Evolutionary conservation across 2,113 vertebrate species (phyloP).

Genomic region (Phyllostomus discolor): DNA sequence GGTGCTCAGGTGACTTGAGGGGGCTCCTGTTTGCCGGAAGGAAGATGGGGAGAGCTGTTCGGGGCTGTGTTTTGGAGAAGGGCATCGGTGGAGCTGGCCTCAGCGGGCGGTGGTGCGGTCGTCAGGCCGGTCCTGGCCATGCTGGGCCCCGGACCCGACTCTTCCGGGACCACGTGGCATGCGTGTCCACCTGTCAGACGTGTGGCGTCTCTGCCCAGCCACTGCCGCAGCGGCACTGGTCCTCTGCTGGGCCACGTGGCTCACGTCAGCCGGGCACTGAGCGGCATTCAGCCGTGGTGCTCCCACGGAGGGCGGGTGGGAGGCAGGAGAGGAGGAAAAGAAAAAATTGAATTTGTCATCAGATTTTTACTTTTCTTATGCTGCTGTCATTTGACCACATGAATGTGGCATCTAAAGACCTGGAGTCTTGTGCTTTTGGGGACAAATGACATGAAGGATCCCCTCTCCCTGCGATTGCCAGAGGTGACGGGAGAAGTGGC

Average conservation of each 20-base stretch:
- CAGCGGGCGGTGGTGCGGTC: neutral
- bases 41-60: neutral
- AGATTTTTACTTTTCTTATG: neutral
- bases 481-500: too few species aligned
- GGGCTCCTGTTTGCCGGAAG: too few species aligned
- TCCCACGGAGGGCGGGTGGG: too few species aligned
- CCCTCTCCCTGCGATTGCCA: too few species aligned
- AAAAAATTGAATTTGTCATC: neutral
- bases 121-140: neutral
- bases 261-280: accelerated
- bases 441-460: too few species aligned
- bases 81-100: neutral
- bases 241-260: neutral
- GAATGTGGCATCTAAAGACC: neutral
- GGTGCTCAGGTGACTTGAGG: too few species aligned
- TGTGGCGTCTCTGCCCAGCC: neutral
- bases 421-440: too few species aligned
- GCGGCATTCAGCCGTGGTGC: too few species aligned
- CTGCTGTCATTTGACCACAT: neutral
- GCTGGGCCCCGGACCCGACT: too few species aligned
- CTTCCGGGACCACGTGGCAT: neutral
- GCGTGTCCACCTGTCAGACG: neutral
- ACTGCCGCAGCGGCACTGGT: too few species aligned
- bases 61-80: too few species aligned
- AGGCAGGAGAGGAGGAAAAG: neutral